Evolutionary conservation across 1,140 invertebrate genomes (phyloP), one percentile per base, ranked within the genome.

Genomic region (Drosophila grimshawi): DNA sequence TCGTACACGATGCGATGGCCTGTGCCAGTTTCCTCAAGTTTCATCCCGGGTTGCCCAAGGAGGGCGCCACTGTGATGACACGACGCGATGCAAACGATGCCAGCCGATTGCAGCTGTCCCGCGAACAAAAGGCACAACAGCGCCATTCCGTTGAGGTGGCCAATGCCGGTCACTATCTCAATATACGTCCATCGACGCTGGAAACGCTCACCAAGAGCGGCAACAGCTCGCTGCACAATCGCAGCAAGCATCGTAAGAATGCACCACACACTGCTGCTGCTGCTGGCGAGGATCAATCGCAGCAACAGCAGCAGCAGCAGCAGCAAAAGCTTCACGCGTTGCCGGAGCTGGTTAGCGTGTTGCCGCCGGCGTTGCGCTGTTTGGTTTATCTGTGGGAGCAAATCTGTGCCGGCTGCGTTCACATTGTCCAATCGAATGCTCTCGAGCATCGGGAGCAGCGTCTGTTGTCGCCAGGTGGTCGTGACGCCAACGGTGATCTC

Each of bases 1-100:
- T 99, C 46, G 97, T 99, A 0, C 97, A 99, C 92, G 98, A 99
- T 92, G 98, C 98, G 4, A 99, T 99, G 96, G 98, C 98, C 0
- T 98, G 97, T 91, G 97, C 98, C 0, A 97, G 98, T 3, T 99
- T 98, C 91, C 93, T 99, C 0, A 98, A 98, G 93, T 99, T 99
- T 91, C 97, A 99, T 92, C 98, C 97, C 4, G 95, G 95, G 19
- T 93, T 98, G 62, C 96, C 96, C 4, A 97, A 97, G 85, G 94
- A 97, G 80, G 96, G 96, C 3, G 95, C 96, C 19, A 93, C 95
- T 1, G 96, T 97, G 8, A 95, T 97, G 0, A 97, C 96, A 0
- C 92, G 94, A 0, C 78, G 91, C 7, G 92, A 93, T 92, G 56
- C 93, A 80, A 66, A 68, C 73, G 60, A 89, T 85, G 46, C 80